A percentile compares a stretch with the other conserved stretches of the same genome.
Conservation (phyloP, 1,140 invertebrate genomes). For the Xylocopa sonorina region DNA sequence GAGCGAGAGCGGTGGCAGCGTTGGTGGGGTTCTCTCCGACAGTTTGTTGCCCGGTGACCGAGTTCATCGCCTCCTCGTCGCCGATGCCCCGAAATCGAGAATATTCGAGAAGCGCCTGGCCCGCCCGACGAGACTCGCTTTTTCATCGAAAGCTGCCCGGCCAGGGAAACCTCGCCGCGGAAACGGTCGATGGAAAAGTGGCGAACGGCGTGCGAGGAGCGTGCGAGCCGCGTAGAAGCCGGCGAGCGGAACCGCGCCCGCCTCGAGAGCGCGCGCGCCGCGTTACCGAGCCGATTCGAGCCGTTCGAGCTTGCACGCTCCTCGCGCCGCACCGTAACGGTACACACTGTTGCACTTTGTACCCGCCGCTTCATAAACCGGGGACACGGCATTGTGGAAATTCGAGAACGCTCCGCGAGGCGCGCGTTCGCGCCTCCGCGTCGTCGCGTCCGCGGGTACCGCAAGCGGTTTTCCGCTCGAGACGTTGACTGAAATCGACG, state of each 20-base stretch:
- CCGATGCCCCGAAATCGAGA: constrained; percentile 78
- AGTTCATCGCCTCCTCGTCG: constrained; percentile 78
- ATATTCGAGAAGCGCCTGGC: constrained; percentile 68
- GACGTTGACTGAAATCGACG: no score
- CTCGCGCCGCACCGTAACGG: constrained; percentile 36
- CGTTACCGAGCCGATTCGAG: not conserved
- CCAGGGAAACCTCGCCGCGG: constrained; percentile 55
- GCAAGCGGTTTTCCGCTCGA: no score
- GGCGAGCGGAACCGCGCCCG: no score
- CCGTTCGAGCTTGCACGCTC: constrained; percentile 9
- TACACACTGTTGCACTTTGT: constrained; percentile 25
- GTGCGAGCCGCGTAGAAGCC: no score
- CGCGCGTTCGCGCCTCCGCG: not conserved
- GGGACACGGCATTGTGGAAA: not conserved
- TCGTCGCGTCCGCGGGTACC: no score
- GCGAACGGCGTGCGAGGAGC: no score
- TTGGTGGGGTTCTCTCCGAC: constrained; percentile 72
- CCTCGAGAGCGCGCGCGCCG: not conserved
- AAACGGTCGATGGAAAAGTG: no score
- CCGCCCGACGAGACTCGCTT: constrained; percentile 70
- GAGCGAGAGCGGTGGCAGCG: constrained; percentile 46
- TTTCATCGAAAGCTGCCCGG: constrained; percentile 72
- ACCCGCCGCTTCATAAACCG: constrained; percentile 3
- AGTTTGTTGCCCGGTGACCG: constrained; percentile 83
- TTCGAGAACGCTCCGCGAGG: not conserved